Conservation (phyloP, 2,888 invertebrate genomes). For the Anaspis maculata region DNA sequence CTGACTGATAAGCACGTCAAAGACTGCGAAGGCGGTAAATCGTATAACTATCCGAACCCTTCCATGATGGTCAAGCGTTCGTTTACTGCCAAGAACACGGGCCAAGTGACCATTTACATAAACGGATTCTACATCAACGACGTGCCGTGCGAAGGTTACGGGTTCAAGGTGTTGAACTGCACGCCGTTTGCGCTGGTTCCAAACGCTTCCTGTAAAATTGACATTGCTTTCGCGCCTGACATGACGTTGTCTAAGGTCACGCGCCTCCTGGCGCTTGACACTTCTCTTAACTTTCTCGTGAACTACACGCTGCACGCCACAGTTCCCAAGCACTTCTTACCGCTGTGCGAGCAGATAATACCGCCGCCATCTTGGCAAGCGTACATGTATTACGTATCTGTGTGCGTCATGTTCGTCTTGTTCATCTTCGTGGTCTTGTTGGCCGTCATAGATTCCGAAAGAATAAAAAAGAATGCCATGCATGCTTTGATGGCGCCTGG, state of each 20-base stretch:
- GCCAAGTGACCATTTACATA: slow-evolving; percentile 75
- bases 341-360: slow-evolving; percentile 58
- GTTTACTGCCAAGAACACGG: slow-evolving; percentile 84
- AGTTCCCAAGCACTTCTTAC: slow-evolving; percentile 53
- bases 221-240: slow-evolving; percentile 83
- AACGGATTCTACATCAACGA: slow-evolving; percentile 58
- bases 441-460: slow-evolving; percentile 64
- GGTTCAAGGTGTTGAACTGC: slow-evolving; percentile 71
- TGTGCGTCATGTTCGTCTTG: slow-evolving; percentile 52
- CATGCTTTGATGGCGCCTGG: slow-evolving; percentile 42
- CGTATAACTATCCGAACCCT: slow-evolving; percentile 38
- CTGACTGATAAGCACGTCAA: slow-evolving; percentile 52
- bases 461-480: slow-evolving; percentile 51
- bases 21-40: slow-evolving; percentile 44
- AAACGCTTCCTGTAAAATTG: slow-evolving; percentile 67
- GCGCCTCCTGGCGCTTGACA: slow-evolving; percentile 52
- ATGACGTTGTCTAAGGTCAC: slow-evolving; percentile 71
- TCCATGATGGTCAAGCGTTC: slow-evolving; percentile 69
- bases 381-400: slow-evolving; percentile 54
- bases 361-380: slow-evolving; percentile 72
- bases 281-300: slow-evolving; percentile 52
- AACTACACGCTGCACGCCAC: slow-evolving; percentile 64
- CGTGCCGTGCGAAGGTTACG: slow-evolving; percentile 66
- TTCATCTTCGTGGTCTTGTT: slow-evolving; percentile 54
- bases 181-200: slow-evolving; percentile 60